Percentiles rank a stretch among this genome's conserved stretches.
Evolutionary conservation across 2,113 vertebrate species (phyloP).

Genomic region (Ardeotis arabs): DNA sequence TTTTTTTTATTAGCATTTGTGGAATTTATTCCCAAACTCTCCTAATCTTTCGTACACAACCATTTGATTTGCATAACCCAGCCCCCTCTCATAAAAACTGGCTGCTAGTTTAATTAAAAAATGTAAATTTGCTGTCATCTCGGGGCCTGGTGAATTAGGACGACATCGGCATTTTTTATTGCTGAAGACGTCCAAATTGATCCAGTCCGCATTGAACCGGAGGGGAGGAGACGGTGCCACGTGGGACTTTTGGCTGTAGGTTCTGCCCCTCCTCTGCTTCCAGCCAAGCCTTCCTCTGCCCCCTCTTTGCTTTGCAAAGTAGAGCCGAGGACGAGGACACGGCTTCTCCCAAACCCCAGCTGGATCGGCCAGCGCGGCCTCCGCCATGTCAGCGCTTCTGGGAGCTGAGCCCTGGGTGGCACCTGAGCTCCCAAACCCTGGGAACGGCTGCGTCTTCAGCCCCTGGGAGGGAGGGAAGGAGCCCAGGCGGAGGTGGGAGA

Average conservation of each 20-base stretch:
- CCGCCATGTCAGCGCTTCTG: not conserved
- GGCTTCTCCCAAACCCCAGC: slow-evolving; percentile 19
- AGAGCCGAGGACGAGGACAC: slow-evolving; percentile 14
- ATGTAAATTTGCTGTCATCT: slow-evolving; percentile 99
- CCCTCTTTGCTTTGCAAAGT: slow-evolving; percentile 2
- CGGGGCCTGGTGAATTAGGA: slow-evolving; percentile 98
- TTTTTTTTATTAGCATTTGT: slow-evolving; percentile 90
- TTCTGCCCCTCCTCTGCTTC: slow-evolving; percentile 42
- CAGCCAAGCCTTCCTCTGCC: slow-evolving; percentile 23
- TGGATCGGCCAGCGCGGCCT: not conserved
- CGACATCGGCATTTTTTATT: slow-evolving; percentile 99
- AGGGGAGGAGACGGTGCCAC: slow-evolving; percentile 47
- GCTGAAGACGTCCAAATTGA: slow-evolving; percentile 99
- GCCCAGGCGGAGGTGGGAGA: not conserved
- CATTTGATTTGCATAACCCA: slow-evolving; percentile 99
- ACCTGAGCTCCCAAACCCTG: slow-evolving; percentile 19
- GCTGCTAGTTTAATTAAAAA: slow-evolving; percentile 99
- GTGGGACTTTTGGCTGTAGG: slow-evolving; percentile 34
- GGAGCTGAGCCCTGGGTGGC: slow-evolving; percentile 35
- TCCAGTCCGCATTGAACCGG: slow-evolving; percentile 78
- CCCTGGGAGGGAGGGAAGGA: not conserved
- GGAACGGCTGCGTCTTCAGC: not conserved
- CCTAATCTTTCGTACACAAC: slow-evolving; percentile 99
- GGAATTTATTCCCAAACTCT: slow-evolving; percentile 99
- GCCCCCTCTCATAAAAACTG: slow-evolving; percentile 99